A percentile compares a stretch with the other conserved stretches of the same genome.
Conservation (phyloP, 2,888 invertebrate genomes). For the Schizaphis graminum region DNA sequence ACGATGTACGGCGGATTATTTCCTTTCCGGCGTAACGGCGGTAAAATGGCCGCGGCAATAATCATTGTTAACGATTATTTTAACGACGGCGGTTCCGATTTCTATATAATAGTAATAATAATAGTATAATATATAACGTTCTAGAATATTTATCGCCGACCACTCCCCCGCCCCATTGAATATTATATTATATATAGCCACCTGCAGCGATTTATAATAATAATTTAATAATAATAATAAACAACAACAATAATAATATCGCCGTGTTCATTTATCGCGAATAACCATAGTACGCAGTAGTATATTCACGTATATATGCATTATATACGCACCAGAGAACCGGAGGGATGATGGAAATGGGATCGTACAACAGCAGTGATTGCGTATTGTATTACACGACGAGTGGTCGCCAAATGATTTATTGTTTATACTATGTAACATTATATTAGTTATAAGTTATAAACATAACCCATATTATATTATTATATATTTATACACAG, state of each 20-base stretch:
- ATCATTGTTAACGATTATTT: slow-evolving; percentile 26
- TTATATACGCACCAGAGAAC: background rate
- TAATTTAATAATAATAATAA: slow-evolving; percentile 7
- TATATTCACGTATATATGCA: background rate
- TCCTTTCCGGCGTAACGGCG: slow-evolving; percentile 43
- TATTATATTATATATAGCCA: slow-evolving; percentile 1
- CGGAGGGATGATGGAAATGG: slow-evolving; percentile 5
- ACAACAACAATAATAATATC: background rate
- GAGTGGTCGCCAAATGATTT: slow-evolving; percentile 5
- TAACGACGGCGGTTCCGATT: slow-evolving; percentile 41
- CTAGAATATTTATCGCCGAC: slow-evolving; percentile 21
- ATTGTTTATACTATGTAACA: background rate
- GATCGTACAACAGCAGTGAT: background rate
- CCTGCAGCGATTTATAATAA: slow-evolving; percentile 20
- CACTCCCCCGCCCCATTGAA: background rate
- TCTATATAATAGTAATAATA: slow-evolving; percentile 10
- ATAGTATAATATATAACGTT: background rate
- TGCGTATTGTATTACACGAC: slow-evolving; percentile 9
- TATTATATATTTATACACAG: background rate
- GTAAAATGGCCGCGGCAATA: slow-evolving; percentile 20
- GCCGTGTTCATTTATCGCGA: background rate
- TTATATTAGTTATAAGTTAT: background rate
- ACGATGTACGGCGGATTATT: slow-evolving; percentile 46
- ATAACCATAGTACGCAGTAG: background rate
- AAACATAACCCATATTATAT: background rate